These are phyloP conservation scores for Nothoprocta pentlandii DNA, from an alignment of 2,113 vertebrate species.

Conservation along the genomic window DNA sequence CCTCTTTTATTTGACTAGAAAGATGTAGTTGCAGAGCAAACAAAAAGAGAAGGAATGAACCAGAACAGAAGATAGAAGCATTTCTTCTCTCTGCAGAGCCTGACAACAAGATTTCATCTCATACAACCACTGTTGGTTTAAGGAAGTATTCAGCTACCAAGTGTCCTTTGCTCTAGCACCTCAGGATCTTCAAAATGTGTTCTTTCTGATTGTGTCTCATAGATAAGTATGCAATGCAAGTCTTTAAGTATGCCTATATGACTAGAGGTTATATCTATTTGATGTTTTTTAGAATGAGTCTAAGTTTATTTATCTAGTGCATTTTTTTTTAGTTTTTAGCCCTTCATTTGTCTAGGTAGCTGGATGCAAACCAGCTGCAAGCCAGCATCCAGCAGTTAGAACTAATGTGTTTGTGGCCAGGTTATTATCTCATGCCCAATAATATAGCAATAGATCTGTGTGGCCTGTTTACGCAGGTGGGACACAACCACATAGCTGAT, in stretches of 20 bases:
- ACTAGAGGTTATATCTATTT: neutral
- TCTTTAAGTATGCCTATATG: neutral
- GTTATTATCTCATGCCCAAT: neutral
- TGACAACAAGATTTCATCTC: neutral
- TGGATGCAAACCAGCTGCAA: neutral
- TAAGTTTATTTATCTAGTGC: neutral
- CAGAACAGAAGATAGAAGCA: neutral
- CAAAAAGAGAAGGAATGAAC: neutral
- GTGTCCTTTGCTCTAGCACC: neutral
- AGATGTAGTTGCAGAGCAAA: neutral
- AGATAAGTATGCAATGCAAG: fast-evolving
- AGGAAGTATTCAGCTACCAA: neutral
- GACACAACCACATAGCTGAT: neutral
- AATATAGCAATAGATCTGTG: neutral
- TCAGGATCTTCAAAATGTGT: neutral
- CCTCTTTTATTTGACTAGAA: neutral
- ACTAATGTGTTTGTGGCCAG: neutral
- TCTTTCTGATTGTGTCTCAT: neutral
- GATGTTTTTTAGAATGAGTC: neutral
- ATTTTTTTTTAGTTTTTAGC: neutral
- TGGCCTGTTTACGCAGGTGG: neutral
- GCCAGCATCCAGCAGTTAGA: neutral
- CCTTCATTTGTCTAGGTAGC: neutral
- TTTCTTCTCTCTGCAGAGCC: neutral
- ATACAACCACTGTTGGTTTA: neutral